Base-by-base conservation (phyloP, 2,113 vertebrate species). In the Myiopsitta monachus region DNA sequence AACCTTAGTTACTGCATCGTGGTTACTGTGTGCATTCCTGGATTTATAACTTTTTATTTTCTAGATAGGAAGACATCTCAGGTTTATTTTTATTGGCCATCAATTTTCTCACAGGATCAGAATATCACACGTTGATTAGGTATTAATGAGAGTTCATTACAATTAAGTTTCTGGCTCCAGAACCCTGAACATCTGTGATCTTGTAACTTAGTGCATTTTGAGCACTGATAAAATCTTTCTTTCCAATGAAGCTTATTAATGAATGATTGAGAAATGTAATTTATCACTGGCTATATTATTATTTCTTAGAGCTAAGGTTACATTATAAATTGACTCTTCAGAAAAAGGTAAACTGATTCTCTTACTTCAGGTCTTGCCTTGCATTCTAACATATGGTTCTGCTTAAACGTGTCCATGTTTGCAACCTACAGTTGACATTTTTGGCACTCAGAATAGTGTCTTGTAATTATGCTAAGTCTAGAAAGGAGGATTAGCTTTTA, bases 401-500 rank as follows among this genome's bases (percentile, higher is more conserved):
- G 96, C 81, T 98, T 98, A 98, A 97, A 97, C 1, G 43, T 95
- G 97, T 97, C 97, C 98, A 96, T 97, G 97, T 98, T 98, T 98
- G 98, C 97, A 97, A 97, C 95, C 96, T 95, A 92, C 88, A 97
- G 97, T 96, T 97, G 97, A 98, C 97, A 94, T 97, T 98, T 98
- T 98, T 98, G 98, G 98, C 98, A 98, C 97, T 96, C 84, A 21
- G 92, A 97, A 93, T 55, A 94, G 96, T 78, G 96, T 97, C 97
- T 98, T 97, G 96, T 97, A 98, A 98, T 98, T 98, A 98, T 94
- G 90, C 97, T 97, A 96, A 95, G 96, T 97, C 98, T 97, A 97
- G 97, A 97, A 98, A 97, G 96, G 94, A 97, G 97, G 97, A 98
- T 97, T 98, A 97, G 97, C 95, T 98, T 98, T 98, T 98, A 98